Evolutionary conservation across 2,888 invertebrate genomes (phyloP).

Genomic region (Dexiosoma caninum): DNA sequence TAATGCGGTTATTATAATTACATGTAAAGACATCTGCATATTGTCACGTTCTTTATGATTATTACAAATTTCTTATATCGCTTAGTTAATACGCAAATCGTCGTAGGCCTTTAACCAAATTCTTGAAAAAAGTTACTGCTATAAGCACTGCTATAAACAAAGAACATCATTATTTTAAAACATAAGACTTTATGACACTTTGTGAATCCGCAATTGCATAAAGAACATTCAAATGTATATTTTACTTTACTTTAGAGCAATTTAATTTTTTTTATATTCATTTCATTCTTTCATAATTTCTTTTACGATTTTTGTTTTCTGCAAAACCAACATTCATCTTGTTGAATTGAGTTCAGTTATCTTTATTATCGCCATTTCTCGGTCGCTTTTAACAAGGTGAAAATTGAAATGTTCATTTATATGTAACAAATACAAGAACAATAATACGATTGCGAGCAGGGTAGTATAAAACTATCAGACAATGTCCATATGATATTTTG

Average conservation of each 20-base stretch:
- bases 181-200: too few species aligned
- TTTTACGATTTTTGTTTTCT: not conserved
- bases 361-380: slow-evolving; percentile 28
- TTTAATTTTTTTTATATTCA: not conserved
- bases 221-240: too few species aligned
- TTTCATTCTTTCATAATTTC: not conserved
- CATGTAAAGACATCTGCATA: too few species aligned
- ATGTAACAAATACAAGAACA: not conserved
- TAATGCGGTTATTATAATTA: slow-evolving; percentile 2
- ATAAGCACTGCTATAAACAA: too few species aligned
- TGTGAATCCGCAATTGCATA: too few species aligned
- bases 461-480: slow-evolving; percentile 6
- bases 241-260: not conserved
- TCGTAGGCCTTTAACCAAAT: too few species aligned
- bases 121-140: too few species aligned
- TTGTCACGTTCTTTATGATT: too few species aligned
- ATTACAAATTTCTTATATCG: too few species aligned
- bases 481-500: slow-evolving; percentile 43
- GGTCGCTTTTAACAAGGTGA: slow-evolving; percentile 18
- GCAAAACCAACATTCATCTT: slow-evolving; percentile 28
- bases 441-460: not conserved
- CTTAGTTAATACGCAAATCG: too few species aligned
- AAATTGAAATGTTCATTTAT: slow-evolving; percentile 16
- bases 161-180: too few species aligned
- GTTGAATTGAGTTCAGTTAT: slow-evolving; percentile 28